Conservation (phyloP, 2,888 invertebrate species). For the Hofmannophila pseudospretella region DNA sequence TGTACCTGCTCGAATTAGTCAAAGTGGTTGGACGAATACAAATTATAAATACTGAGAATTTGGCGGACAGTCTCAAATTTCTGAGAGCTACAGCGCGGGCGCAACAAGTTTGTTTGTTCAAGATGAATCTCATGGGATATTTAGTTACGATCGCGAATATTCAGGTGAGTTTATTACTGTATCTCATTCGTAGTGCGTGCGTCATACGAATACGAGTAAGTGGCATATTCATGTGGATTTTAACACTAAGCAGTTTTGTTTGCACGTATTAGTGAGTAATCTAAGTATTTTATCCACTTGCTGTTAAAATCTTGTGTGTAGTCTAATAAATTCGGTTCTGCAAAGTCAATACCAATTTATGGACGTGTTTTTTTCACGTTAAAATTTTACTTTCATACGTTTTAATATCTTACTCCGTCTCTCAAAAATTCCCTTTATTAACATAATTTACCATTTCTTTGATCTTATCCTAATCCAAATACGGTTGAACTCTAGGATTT, state of each 20-base stretch:
- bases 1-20: conserved; percentile 31
- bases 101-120: conserved; percentile 12
- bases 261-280: no score
- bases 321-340: no score
- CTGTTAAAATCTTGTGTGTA: no score
- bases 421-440: neutral
- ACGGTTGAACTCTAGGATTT: neutral
- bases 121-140: conserved; percentile 34
- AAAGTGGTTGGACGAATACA: conserved; percentile 32
- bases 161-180: conserved; percentile 22
- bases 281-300: no score
- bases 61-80: conserved; percentile 17
- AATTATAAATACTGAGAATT: conserved; percentile 41
- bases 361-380: no score
- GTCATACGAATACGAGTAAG: conserved; percentile 16
- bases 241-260: conserved; percentile 18
- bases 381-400: no score
- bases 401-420: neutral
- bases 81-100: conserved; percentile 18
- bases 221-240: conserved; percentile 21
- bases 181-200: conserved; percentile 9
- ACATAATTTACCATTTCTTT: conserved; percentile 1
- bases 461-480: neutral
- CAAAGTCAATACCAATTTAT: no score
- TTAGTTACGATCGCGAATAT: conserved; percentile 35